Base-by-base conservation (phyloP, 2,888 invertebrate genomes). In the Nephrocerus scutellatus region DNA sequence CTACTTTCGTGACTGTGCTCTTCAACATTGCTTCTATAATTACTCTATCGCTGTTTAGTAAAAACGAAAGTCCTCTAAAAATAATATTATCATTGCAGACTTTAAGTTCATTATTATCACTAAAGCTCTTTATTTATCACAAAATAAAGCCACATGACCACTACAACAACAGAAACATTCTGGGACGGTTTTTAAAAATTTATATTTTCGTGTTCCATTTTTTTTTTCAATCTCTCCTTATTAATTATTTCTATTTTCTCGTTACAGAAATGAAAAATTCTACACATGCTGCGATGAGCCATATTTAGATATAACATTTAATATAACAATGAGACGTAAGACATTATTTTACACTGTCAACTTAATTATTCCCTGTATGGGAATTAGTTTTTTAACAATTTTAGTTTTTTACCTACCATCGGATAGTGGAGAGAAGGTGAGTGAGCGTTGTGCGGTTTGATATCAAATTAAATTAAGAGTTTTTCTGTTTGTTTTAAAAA, bases 231-330 rank as follows among this genome's bases (percentile, higher is more conserved):
- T n/a, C 41, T 49, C 14, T 15, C 20, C 35, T 36, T 29, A 23
- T 9, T 31, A 30, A 30, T 22, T 36, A 22, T 24, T 44, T 55
- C 43, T 38, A 37, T 19, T 45, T 32, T 43, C 20, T 49, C 42
- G 50, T 71, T 70, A 6, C 73, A 86, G 88, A 64, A 88, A 89
- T 69, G 89, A 89, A 69, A 88, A 88, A 69, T 89, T 84, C 74
- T 90, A 95, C 75, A 92, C 92, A 53, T 96, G 96, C 75, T 96
- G 95, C 72, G 87, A 90, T 65, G 92, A 93, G 72, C 93, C 93
- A 44, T 96, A 90, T 71, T 76, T 90, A 70, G 96, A 89, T 70
- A 77, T 96, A 68, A 96, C 95, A 47, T 97, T 96, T 76, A 95
- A 96, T 75, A 93, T 97, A 62, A 95, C 95, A 51, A 87, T 93